Base-by-base conservation (phyloP, 1,140 invertebrate genomes). In the Drosophila micromelanica region DNA sequence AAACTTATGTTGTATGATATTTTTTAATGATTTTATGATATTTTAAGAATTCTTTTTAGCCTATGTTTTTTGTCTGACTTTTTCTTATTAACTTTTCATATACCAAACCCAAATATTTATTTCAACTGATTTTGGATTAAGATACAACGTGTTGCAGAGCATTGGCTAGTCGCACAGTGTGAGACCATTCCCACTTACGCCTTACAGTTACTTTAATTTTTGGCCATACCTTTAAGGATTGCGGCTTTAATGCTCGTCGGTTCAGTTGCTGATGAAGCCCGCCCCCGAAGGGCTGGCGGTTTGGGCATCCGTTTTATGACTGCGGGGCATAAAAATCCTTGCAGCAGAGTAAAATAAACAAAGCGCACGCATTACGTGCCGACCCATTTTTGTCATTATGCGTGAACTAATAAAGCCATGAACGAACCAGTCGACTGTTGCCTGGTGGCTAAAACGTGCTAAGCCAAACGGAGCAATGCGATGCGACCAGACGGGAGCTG, bases 371-470 rank as follows among this genome's bases (percentile, higher is more conserved):
- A 87, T 75, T 87, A 86, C 81, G 81, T 86, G 81, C 78, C 81
- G 74, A 87, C 78, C 78, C 74, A 78, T 87, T 78, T 86, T 77
- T 78, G 82, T 81, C 81, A 86, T 86, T 86, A 86, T 86, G 81
- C 81, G 81, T 86, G 78, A 86, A 86, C 81, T 86, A 86, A 86
- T 87, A 86, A 87, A 86, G 74, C 57, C 71, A 69, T 69, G 62
- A 35, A 35, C 32, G 73, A 76, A 80, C 77, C 77, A 68, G 78
- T 65, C 78, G 56, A 30, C 74, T 46, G 42, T 38, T 48, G 57
- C 60, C 59, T 73, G 20, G 49, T 80, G 62, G 62, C 81, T 69
- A 63, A 81, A 86, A 86, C 81, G 81, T 86, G 81, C 74, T 62
- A 65, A 86, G 64, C 82, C 81, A 80, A 86, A 68, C 72, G 74